These are phyloP conservation scores for Tachina lurida DNA, from an alignment of 2,888 invertebrate genomes.

Conservation along the genomic window DNA sequence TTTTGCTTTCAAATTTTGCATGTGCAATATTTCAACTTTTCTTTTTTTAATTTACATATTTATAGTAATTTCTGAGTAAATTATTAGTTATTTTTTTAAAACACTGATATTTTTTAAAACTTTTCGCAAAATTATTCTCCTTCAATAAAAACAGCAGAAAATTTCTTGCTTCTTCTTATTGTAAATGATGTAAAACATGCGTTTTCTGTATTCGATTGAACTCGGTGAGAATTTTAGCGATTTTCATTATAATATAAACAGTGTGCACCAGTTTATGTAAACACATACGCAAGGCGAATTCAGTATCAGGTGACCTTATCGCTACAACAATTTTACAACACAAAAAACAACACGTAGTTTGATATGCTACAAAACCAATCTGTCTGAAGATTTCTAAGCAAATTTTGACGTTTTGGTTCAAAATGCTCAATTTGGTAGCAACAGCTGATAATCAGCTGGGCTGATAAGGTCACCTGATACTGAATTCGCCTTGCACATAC, in stretches of 20 bases:
- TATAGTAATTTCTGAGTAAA: constrained; percentile 27
- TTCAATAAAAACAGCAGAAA: constrained; percentile 66
- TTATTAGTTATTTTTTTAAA: constrained; percentile 49
- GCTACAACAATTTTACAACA: too few relatives aligned
- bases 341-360: too few relatives aligned
- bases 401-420: too few relatives aligned
- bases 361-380: too few relatives aligned
- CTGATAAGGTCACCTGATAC: too few relatives aligned
- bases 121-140: constrained; percentile 57
- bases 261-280: background rate
- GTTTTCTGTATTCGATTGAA: background rate
- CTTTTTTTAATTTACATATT: constrained; percentile 1
- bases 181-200: background rate
- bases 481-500: too few relatives aligned
- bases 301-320: too few relatives aligned
- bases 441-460: too few relatives aligned
- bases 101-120: constrained; percentile 41
- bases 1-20: constrained; percentile 22
- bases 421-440: too few relatives aligned
- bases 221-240: background rate
- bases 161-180: constrained; percentile 61
- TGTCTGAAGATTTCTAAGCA: too few relatives aligned
- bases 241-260: background rate
- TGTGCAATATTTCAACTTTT: constrained; percentile 21
- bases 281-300: too few relatives aligned